Evolutionary conservation across 2,888 invertebrate species (phyloP).

Genomic region (Zele albiditarsus): DNA sequence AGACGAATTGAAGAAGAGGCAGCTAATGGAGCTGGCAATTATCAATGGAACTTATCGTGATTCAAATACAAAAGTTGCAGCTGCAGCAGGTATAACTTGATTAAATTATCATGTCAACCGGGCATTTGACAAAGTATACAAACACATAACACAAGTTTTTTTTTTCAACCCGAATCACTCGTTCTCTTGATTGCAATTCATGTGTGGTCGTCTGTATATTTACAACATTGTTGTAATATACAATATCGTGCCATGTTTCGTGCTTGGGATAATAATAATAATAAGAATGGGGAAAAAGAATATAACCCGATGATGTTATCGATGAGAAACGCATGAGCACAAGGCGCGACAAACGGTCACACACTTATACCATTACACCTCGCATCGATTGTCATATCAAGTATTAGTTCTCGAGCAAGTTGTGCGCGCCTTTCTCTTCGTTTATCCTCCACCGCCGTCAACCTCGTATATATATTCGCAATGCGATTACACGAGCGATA

Average conservation of each 20-base stretch:
- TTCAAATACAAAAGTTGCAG: conserved; percentile 90
- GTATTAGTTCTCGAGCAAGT: conserved; percentile 15
- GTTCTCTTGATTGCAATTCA: not conserved
- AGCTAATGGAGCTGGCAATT: conserved; percentile 99
- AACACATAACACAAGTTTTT: not conserved
- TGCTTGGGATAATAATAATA: not conserved
- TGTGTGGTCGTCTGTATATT: not conserved
- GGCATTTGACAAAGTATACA: not conserved
- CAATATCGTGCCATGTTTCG: not conserved
- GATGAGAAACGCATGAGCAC: conserved; percentile 20
- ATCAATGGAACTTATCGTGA: conserved; percentile 99
- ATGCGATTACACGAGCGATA: conserved; percentile 41
- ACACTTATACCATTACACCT: conserved; percentile 10
- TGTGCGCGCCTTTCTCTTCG: conserved; percentile 28
- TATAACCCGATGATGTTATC: conserved; percentile 13
- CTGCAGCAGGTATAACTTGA: conserved; percentile 82
- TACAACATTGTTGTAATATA: not conserved
- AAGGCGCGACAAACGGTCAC: conserved; percentile 1
- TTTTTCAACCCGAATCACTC: not conserved
- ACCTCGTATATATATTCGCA: conserved; percentile 18
- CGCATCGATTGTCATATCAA: conserved; percentile 33
- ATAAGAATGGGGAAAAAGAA: not conserved
- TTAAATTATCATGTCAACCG: not conserved
- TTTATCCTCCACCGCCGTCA: conserved; percentile 14
- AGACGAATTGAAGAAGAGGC: conserved; percentile 99